Evolutionary conservation across 2,113 vertebrate species (phyloP), one percentile per base, ranked within the genome.

Genomic region (Leptobrachium ailaonicum): DNA sequence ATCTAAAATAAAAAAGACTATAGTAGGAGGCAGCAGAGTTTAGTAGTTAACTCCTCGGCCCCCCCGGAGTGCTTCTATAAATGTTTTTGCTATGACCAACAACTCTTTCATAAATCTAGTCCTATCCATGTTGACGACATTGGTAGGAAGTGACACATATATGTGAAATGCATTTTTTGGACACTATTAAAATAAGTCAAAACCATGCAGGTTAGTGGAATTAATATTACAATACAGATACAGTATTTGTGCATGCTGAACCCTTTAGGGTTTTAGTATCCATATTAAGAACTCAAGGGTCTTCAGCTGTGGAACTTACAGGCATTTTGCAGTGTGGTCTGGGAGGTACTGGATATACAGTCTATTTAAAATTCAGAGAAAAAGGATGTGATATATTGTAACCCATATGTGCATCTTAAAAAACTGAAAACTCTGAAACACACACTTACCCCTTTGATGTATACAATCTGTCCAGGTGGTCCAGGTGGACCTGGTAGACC

Each of bases 381-480:
- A 81, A 86, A 76, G 45, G 71, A 80, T 86, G 75, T 53, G 78
- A 66, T 82, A 54, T 76, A 76, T 1, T 2, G 2, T 3, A 11
- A 13, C 45, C 32, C 11, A 12, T 14, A 60, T 60, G 11, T 13
- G 13, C 13, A 4, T 13, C 1, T 50, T 60, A 1, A 60, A 60
- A 11, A 8, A 9, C 12, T 40, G 40, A 14, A 40, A 40, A 40
- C 1, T 40, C 20, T 6, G 10, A 40, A 32, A 12, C 4, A 68
- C 12, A n/a, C 50, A 94, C 96, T 96, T 93, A 99, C 97, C 89
- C 96, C 96, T 92, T 96, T 97, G 82, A 95, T 93, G 82, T 92
- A 95, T 86, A 91, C 87, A 83, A 96, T 87, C 9, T 89, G 92
- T 0, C 97, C 97, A 0, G 96, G 95, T 2, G 87, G 94, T 0